These are phyloP conservation scores for Alca torda DNA, from an alignment of 2,797 vertebrate species.

Conservation along the genomic window DNA sequence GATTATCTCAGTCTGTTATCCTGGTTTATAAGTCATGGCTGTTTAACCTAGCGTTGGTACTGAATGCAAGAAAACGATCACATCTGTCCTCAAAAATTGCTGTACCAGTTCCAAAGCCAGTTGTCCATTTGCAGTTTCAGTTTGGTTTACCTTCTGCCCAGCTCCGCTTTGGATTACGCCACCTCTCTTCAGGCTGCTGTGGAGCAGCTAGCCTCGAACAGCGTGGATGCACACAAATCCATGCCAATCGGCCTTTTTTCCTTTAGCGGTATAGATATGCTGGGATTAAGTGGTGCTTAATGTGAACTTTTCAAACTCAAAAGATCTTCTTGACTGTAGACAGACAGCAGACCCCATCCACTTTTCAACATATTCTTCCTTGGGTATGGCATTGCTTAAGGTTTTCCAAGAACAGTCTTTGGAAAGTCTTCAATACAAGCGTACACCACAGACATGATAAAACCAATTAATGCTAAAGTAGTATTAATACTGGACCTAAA, in stretches of 20 bases:
- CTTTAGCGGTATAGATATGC: background rate
- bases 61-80: background rate
- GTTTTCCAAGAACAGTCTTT: background rate
- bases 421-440: background rate
- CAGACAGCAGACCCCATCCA: background rate
- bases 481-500: background rate
- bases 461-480: background rate
- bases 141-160: background rate
- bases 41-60: background rate
- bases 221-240: fast-evolving
- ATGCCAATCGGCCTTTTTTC: background rate
- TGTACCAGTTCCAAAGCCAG: background rate
- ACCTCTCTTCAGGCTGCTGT: background rate
- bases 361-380: background rate
- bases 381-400: background rate
- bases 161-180: background rate
- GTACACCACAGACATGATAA: background rate
- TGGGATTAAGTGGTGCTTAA: background rate
- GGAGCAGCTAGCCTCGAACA: background rate
- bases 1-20: background rate
- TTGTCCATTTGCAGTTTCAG: background rate
- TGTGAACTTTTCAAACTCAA: background rate
- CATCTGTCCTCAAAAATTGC: background rate
- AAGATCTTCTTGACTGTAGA: background rate
- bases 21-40: background rate